Conservation (phyloP, 2,888 invertebrate species). For the Ophioninae sp. region DNA sequence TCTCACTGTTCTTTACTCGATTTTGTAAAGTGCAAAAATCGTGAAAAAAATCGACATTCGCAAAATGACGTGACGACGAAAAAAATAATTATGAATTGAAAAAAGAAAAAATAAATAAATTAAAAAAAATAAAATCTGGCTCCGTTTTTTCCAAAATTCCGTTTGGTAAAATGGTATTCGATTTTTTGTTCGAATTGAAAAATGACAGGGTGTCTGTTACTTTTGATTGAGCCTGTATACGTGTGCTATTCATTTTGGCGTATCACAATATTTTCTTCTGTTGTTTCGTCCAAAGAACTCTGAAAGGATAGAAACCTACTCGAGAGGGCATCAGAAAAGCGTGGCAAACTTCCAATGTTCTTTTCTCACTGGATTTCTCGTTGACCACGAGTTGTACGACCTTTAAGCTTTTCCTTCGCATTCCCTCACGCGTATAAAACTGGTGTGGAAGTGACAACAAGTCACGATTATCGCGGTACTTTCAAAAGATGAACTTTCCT, state of each 20-base stretch:
- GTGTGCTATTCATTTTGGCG: slow-evolving; percentile 17
- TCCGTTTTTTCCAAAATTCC: too few relatives aligned
- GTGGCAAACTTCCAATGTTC: slow-evolving; percentile 51
- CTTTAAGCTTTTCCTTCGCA: slow-evolving; percentile 9
- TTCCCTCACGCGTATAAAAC: not conserved
- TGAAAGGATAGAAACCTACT: slow-evolving; percentile 27
- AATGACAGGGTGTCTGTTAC: not conserved
- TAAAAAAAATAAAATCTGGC: too few relatives aligned
- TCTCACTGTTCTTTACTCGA: too few relatives aligned
- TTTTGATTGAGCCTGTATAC: slow-evolving; percentile 3
- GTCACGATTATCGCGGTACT: not conserved
- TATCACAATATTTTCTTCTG: slow-evolving; percentile 12
- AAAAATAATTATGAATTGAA: too few relatives aligned
- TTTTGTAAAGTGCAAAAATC: too few relatives aligned
- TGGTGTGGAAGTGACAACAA: slow-evolving; percentile 17
- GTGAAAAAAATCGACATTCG: too few relatives aligned
- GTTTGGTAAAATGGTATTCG: too few relatives aligned
- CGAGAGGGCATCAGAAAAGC: slow-evolving; percentile 31
- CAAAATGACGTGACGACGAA: too few relatives aligned
- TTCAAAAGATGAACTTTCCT: not conserved
- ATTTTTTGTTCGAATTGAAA: too few relatives aligned
- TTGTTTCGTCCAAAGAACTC: slow-evolving; percentile 5
- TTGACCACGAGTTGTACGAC: slow-evolving; percentile 37
- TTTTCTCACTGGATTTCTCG: slow-evolving; percentile 15
- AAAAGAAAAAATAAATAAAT: too few relatives aligned